These are phyloP conservation scores for Turnix velox DNA, from an alignment of 2,113 vertebrate species.

Conservation along the genomic window DNA sequence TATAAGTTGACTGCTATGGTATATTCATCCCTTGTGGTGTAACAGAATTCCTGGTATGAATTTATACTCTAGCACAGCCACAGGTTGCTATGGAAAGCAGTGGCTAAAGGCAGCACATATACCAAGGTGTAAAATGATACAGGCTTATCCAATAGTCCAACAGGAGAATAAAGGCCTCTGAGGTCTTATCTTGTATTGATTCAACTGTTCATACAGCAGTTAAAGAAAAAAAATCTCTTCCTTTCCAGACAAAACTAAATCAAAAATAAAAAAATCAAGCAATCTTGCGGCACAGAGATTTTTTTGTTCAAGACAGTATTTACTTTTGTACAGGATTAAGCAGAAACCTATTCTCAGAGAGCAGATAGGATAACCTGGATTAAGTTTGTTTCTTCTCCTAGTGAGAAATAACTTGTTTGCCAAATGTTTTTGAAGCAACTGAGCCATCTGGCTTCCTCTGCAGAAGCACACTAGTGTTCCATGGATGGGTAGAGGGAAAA, in stretches of 20 bases:
- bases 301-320: conserved; percentile 16
- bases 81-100: neutral
- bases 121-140: neutral
- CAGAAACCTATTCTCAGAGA: neutral
- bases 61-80: neutral
- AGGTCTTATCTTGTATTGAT: conserved; percentile 54
- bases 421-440: neutral
- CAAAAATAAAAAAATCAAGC: conserved; percentile 35
- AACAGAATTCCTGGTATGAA: neutral
- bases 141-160: neutral
- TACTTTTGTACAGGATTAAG: conserved; percentile 26
- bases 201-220: conserved; percentile 5
- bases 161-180: neutral
- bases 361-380: conserved; percentile 16
- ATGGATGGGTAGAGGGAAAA: neutral
- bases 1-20: neutral
- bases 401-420: conserved; percentile 18
- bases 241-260: neutral
- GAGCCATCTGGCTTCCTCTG: neutral
- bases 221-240: neutral
- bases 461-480: neutral
- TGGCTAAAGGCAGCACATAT: neutral
- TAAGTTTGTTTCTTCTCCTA: conserved; percentile 9
- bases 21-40: neutral
- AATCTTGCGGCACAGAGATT: neutral